Percentiles rank a stretch among this genome's conserved stretches.
Conservation (phyloP, 2,888 invertebrate species). For the Pyrocoelia pectoralis region DNA sequence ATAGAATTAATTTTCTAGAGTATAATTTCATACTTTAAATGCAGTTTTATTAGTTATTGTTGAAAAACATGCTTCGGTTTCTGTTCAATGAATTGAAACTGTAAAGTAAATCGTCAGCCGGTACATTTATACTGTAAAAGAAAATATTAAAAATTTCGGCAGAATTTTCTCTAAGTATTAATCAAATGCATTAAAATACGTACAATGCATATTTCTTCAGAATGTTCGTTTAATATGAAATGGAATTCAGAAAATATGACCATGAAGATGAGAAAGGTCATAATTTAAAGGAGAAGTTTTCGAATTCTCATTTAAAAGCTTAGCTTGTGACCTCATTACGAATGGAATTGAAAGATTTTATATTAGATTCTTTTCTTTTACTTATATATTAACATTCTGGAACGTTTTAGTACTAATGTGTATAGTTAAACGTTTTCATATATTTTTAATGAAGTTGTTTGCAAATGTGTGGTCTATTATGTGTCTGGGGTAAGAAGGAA, state of each 20-base stretch:
- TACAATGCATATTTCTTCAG: conserved; percentile 30
- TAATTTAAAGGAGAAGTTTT: conserved; percentile 31
- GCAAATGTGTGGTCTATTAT: background rate
- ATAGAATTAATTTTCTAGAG: no score
- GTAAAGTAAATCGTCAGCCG: no score
- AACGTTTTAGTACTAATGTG: background rate
- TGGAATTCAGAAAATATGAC: conserved; percentile 29
- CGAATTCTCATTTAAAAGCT: conserved; percentile 27
- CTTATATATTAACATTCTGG: background rate
- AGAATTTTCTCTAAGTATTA: no score
- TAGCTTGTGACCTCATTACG: conserved; percentile 22
- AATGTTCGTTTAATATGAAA: conserved; percentile 24
- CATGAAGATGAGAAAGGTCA: conserved; percentile 26
- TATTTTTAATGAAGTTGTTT: background rate
- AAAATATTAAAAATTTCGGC: no score
- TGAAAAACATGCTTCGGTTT: no score
- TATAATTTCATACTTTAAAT: no score
- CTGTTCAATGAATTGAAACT: no score
- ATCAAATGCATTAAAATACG: conserved; percentile 24
- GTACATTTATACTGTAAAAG: no score
- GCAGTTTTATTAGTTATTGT: no score
- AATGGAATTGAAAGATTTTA: conserved; percentile 23
- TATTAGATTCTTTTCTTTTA: conserved; percentile 12
- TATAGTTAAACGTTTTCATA: background rate
- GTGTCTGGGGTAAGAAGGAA: no score